A percentile compares a stretch with the other conserved stretches of the same genome.
These are phyloP conservation scores for Hirtodrosophila histrioides DNA, from an alignment of 2,888 invertebrate genomes.

Conservation along the genomic window DNA sequence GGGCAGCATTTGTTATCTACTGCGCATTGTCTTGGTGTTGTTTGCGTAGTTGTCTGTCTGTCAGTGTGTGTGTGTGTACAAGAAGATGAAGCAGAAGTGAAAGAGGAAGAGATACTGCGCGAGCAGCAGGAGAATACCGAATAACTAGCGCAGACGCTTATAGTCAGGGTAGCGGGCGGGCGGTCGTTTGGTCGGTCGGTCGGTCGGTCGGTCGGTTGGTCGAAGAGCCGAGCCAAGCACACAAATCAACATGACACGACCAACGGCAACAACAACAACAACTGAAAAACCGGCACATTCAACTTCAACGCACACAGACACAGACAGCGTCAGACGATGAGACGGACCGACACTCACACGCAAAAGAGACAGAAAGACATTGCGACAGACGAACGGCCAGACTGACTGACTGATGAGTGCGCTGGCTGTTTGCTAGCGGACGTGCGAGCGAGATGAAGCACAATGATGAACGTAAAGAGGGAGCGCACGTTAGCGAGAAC, in stretches of 20 bases:
- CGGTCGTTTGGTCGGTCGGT: conserved; percentile 9
- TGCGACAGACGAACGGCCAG: conserved; percentile 28
- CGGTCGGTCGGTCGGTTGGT: conserved; percentile 24
- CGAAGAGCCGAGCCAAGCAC: conserved; percentile 55
- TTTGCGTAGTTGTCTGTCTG: conserved; percentile 73
- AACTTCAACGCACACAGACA: conserved; percentile 70
- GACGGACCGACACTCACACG: conserved; percentile 21
- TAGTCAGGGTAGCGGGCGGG: conserved; percentile 44
- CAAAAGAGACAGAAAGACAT: conserved; percentile 23
- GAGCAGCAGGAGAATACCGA: conserved; percentile 55
- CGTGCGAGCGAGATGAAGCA: conserved; percentile 23
- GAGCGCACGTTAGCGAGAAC: conserved; percentile 25
- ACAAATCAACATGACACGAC: conserved; percentile 80
- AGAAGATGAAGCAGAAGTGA: conserved; percentile 65
- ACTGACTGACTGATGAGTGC: conserved; percentile 50
- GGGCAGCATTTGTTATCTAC: conserved; percentile 66
- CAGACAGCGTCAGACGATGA: conserved; percentile 31
- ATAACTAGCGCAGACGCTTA: conserved; percentile 69
- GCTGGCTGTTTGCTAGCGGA: conserved; percentile 26
- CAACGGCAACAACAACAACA: conserved; percentile 66
- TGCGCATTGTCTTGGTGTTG: conserved; percentile 77
- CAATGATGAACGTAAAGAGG: conserved; percentile 35
- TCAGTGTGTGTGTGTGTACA: conserved; percentile 29
- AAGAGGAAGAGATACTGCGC: conserved; percentile 40
- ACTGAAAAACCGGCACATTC: conserved; percentile 74